These are phyloP conservation scores for Mylabris sibirica DNA, from an alignment of 2,888 invertebrate genomes.

Conservation along the genomic window DNA sequence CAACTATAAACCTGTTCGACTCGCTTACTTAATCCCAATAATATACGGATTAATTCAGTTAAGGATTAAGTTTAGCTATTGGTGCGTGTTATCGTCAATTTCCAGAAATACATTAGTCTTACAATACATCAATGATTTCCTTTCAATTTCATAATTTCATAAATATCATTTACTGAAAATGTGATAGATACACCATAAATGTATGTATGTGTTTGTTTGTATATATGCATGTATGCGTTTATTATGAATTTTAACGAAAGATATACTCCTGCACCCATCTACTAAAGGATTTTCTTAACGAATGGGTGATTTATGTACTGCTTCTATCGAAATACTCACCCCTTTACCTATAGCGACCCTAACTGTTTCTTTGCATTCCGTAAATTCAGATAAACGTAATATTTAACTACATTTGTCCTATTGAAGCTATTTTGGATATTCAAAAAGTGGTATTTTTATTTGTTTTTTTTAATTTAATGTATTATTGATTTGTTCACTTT, in stretches of 20 bases:
- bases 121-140: constrained; percentile 14
- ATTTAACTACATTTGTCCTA: not conserved
- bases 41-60: constrained; percentile 61
- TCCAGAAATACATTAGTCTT: constrained; percentile 51
- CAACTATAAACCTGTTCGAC: constrained; percentile 54
- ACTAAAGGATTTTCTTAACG: constrained; percentile 3
- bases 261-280: not conserved
- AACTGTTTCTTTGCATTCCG: not conserved
- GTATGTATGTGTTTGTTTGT: too few species aligned
- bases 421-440: not conserved
- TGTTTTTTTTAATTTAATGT: not conserved
- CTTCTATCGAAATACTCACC: not conserved
- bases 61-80: constrained; percentile 60
- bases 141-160: constrained; percentile 18
- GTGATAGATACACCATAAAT: too few species aligned
- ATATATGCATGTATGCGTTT: too few species aligned
- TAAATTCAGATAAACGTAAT: constrained; percentile 1
- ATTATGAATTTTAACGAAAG: not conserved
- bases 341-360: not conserved
- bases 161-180: constrained; percentile 20
- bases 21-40: constrained; percentile 58
- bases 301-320: not conserved
- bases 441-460: not conserved
- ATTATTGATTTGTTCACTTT: not conserved
- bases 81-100: constrained; percentile 61